A percentile compares a stretch with the other conserved stretches of the same genome.
phyloP scores from a whole-genome alignment of 2,888 invertebrate species.

The Timema podura region DNA sequence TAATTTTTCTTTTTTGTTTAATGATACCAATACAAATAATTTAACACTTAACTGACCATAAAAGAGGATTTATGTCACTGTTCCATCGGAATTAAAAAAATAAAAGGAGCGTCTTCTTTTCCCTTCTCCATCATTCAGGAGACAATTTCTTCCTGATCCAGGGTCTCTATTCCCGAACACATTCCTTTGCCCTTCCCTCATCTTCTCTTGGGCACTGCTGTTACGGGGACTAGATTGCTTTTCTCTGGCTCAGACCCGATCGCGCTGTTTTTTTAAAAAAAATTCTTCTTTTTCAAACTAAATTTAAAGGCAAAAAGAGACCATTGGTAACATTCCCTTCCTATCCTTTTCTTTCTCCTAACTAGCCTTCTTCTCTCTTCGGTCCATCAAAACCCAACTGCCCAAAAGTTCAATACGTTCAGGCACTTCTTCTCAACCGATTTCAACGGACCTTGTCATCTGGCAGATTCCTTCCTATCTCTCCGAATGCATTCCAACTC shows the following conservation, averaged over 20 bases:
- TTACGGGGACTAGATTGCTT: conserved; percentile 8
- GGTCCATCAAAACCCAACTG: neutral
- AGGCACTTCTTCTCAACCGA: no score
- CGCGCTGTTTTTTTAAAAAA: neutral
- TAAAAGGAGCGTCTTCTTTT: no score
- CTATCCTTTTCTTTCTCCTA: neutral
- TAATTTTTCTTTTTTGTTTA: no score
- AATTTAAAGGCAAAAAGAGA: neutral
- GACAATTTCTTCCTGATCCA: conserved; percentile 11
- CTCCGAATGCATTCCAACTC: no score
- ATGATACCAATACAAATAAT: no score
- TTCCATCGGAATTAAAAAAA: no score
- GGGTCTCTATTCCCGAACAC: neutral
- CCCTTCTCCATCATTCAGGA: neutral
- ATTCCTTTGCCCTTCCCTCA: neutral
- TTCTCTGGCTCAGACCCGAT: neutral
- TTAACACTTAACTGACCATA: no score
- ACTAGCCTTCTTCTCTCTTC: neutral
- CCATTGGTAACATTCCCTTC: conserved; percentile 4
- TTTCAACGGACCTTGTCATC: no score
- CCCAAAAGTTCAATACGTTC: neutral
- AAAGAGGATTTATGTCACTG: no score
- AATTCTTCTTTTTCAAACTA: neutral
- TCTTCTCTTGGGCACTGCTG: neutral
- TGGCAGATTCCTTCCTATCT: no score